Base-by-base conservation (phyloP, 2,797 vertebrate genomes). In the Galago senegalensis region DNA sequence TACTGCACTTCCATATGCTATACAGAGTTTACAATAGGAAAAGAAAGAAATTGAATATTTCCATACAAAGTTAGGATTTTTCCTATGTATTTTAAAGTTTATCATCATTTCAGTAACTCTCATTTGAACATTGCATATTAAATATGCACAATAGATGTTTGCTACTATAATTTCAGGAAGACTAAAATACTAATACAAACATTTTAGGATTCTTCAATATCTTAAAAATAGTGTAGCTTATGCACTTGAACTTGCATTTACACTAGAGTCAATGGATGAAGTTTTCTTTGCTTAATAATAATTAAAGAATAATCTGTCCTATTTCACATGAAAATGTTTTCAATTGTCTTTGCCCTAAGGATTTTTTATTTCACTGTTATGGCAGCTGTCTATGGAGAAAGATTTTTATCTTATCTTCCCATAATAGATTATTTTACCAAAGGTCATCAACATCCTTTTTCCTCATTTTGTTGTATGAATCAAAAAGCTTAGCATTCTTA, bases 211-310 rank as follows among this genome's bases (percentile, higher is more conserved):
- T 1, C 40, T 53, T 69, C 82, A 49, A 31, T 82, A 63, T 43
- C 1, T 46, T 53, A 73, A 20, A 81, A 81, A 76, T 69, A n/a
- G 11, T 29, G 18, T 34, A 37, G 5, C 79, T 91, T 25, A 34
- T 13, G 63, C 34, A 89, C 18, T 72, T 84, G 11, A 58, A 34
- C 34, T 23, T 56, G 3, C 5, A 43, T 72, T 90, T 65, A 14
- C 49, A 94, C 13, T 84, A 87, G 23, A 95, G 56, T 76, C 82
- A 91, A 27, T 94, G 70, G 79, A 98, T 29, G 40, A 95, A 34
- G 76, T 10, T 9, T 94, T 84, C 31, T 91, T 90, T 91, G 86
- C 23, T 92, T 88, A 91, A 81, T 75, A 96, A 87, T 89, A 89
- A 91, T 34, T 97, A 76, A 96, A 94, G 46, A 43, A 90, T 90